Evolutionary conservation across 2,888 invertebrate species (phyloP), one percentile per base, ranked within the genome.

Genomic region (Empis livida): DNA sequence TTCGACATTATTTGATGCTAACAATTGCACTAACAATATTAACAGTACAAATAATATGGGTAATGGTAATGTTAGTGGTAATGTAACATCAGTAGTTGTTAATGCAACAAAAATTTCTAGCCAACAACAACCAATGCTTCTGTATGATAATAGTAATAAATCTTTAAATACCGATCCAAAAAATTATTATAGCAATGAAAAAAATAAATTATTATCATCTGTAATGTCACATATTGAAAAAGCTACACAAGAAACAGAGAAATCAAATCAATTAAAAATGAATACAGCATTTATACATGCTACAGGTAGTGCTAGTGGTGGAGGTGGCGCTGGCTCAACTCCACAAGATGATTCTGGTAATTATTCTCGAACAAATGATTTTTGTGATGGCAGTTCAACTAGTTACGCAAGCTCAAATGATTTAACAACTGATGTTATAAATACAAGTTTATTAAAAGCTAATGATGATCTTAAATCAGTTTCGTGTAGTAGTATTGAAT

Each of bases 311-410:
- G 23, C 8, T 27, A 9, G 6, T 27, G 5, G 5, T 27, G 23
- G 8, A 5, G 20, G 20, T 27, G 23, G 23, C 9, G 23, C 15
- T 23, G 30, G 42, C 14, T 37, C 20, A 14, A 13, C 16, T 23
- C 23, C 50, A 20, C 51, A 63, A 55, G 61, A 64, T 48, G 67
- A 68, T 52, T 68, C 68, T n/a, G 67, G 66, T 4, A 63, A 65
- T 46, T 61, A 58, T 46, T 64, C 67, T 3, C 61, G 62, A 2
- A 38, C 44, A 37, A 61, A 61, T 11, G 67, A 64, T 37, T 60
- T 56, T 32, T 58, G 55, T 42, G 60, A 59, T 47, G 57, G 57
- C 20, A 61, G 59, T 45, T 58, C 59, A 3, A 59, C 58, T 2
- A 61, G 59, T 44, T 57, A 57, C 40, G 56, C 60, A 38, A 67